Base-by-base conservation (phyloP, 2,888 invertebrate species). In the Pantelozetes paolii region DNA sequence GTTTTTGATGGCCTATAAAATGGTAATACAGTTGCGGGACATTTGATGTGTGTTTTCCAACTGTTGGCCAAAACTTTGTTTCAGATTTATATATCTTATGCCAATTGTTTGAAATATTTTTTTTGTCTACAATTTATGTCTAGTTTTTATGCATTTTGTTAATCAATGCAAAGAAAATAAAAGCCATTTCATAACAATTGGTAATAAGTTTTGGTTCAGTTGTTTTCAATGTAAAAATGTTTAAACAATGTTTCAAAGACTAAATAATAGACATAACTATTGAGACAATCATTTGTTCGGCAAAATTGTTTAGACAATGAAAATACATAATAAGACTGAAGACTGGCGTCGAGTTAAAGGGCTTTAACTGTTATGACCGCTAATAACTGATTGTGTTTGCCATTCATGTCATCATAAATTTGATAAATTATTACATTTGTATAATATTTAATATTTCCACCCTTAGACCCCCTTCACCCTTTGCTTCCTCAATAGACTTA, bases 381-480 rank as follows among this genome's bases (percentile, higher is more conserved):
- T 64, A 42, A 64, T 42, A 67, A 62, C 57, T 42, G 57, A 73
- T 28, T 73, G 26, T 70, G 30, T 36, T 73, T 28, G 20, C 20
- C 50, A 62, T 48, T 18, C 69, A 73, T 73, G 50, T 50, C 70
- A 40, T 18, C 30, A 20, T 36, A 59, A 59, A 28, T 28, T 28
- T 59, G 59, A 59, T 59, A 6, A 59, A 59, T 26, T 59, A 59
- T n/a, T 28, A 5, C 59, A n/a, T n/a, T n/a, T n/a, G n/a, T n/a
- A n/a, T n/a, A n/a, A n/a, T 59, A 59, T 59, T 59, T 28, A 59
- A 26, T 28, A 13, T 30, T 57, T 30, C 30, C 57, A 28, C 57
- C 28, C 57, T n/a, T 57, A 23, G 6, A 15, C 11, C 26, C 28
- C 57, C 28, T 2, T 57, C 57, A 28, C 26, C 28, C 2, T 54